phyloP scores from a whole-genome alignment of 1,140 invertebrate species.

The Dendrolimus kikuchii region DNA sequence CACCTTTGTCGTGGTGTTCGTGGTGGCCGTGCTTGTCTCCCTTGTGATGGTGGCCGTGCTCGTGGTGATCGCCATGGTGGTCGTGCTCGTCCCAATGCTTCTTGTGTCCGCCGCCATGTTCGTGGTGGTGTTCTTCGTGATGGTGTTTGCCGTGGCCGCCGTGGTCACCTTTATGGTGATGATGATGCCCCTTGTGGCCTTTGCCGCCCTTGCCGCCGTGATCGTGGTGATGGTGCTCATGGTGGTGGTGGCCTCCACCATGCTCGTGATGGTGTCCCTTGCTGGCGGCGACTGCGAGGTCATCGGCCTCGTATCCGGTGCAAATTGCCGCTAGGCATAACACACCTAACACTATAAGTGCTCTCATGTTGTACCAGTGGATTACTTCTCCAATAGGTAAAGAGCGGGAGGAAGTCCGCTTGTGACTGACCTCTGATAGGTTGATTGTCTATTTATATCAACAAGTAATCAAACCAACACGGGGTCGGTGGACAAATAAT shows the following conservation, averaged over 20 bases:
- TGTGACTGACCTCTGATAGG: slow-evolving; percentile 53
- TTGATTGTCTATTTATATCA: slow-evolving; percentile 58
- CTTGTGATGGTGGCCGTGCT: slow-evolving; percentile 77
- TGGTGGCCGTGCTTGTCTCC: slow-evolving; percentile 75
- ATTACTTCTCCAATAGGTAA: slow-evolving; percentile 24
- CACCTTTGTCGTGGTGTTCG: slow-evolving; percentile 76
- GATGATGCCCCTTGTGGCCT: slow-evolving; percentile 73
- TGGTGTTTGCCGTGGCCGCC: slow-evolving; percentile 78
- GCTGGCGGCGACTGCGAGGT: slow-evolving; percentile 65
- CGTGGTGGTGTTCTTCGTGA: slow-evolving; percentile 74
- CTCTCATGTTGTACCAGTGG: slow-evolving; percentile 33
- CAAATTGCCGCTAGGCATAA: slow-evolving; percentile 44
- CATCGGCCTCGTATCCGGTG: slow-evolving; percentile 43
- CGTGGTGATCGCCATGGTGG: slow-evolving; percentile 77
- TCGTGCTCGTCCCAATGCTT: slow-evolving; percentile 79
- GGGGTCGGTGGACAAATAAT: slow-evolving; percentile 48
- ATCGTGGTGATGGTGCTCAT: slow-evolving; percentile 68
- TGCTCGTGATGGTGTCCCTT: slow-evolving; percentile 54
- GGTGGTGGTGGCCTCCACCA: slow-evolving; percentile 71
- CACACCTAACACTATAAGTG: slow-evolving; percentile 33
- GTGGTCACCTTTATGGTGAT: slow-evolving; percentile 76
- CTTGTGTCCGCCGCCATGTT: slow-evolving; percentile 77
- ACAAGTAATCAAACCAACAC: slow-evolving; percentile 24
- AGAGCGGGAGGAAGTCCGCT: slow-evolving; percentile 52
- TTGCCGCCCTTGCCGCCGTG: slow-evolving; percentile 72